Conservation (phyloP, 1,140 invertebrate species). For the Colletes latitarsis region DNA sequence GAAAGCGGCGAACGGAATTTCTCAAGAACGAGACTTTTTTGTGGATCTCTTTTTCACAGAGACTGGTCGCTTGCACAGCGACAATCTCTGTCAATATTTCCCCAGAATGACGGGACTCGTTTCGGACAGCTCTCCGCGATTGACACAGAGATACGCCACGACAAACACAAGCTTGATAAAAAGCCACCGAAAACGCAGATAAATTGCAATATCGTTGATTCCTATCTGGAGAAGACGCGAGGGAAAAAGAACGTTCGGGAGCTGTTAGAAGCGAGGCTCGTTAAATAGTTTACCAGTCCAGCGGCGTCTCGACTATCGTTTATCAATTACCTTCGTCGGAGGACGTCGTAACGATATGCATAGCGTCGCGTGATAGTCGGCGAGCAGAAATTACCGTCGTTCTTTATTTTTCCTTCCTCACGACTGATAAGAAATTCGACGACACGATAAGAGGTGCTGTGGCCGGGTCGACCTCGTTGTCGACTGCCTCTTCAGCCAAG, state of each 20-base stretch:
- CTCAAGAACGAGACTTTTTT: not conserved
- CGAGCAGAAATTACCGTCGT: slow-evolving; percentile 43
- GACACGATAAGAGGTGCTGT: slow-evolving; percentile 49
- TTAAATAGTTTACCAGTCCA: too few species aligned
- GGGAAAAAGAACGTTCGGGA: not conserved
- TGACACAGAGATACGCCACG: not conserved
- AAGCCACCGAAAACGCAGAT: not conserved
- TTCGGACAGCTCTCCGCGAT: not conserved
- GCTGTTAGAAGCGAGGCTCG: too few species aligned
- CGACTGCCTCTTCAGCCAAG: not conserved
- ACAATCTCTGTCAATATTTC: not conserved
- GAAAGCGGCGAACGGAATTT: slow-evolving; percentile 11
- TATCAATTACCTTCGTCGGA: slow-evolving; percentile 6
- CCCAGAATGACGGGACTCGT: not conserved
- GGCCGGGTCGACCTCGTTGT: slow-evolving; percentile 27
- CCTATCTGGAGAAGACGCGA: not conserved
- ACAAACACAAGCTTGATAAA: not conserved
- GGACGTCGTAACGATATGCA: slow-evolving; percentile 37
- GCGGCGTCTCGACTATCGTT: not conserved
- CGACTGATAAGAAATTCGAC: slow-evolving; percentile 56
- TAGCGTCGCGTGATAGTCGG: slow-evolving; percentile 40
- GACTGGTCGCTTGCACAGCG: not conserved
- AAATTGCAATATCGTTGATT: not conserved
- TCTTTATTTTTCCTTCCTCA: slow-evolving; percentile 15
- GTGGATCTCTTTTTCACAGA: not conserved